These are phyloP conservation scores for Branchellion lobata DNA, from an alignment of 2,888 invertebrate species.

Conservation along the genomic window DNA sequence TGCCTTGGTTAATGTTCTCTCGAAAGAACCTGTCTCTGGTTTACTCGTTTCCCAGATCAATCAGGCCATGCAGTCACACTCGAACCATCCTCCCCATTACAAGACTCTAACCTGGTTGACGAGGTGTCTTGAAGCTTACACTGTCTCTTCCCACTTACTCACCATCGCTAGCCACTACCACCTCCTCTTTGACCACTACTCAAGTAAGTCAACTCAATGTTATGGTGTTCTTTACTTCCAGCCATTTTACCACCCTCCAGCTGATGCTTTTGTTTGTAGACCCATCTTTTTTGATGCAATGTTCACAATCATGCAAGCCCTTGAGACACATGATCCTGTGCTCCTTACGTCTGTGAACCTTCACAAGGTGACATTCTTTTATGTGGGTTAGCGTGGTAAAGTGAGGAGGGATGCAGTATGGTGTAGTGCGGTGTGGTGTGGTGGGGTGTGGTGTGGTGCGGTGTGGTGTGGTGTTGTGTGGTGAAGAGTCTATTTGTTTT, in stretches of 20 bases:
- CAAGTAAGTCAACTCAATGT: too few species aligned
- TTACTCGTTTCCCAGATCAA: not conserved
- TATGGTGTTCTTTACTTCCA: too few species aligned
- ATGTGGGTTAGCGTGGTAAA: too few species aligned
- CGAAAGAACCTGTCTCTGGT: not conserved
- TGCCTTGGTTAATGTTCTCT: not conserved
- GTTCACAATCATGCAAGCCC: not conserved
- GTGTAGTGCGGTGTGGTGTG: too few species aligned
- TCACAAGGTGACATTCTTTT: not conserved
- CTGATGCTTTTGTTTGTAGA: not conserved
- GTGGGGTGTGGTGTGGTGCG: too few species aligned
- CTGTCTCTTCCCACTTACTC: not conserved
- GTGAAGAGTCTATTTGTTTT: too few species aligned
- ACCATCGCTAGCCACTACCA: not conserved
- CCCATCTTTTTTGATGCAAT: not conserved
- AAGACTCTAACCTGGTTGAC: not conserved
- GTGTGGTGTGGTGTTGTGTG: too few species aligned
- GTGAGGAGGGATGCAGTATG: too few species aligned
- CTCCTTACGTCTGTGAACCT: constrained; percentile 4
- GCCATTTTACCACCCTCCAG: not conserved
- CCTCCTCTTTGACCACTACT: not conserved
- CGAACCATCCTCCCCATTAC: not conserved
- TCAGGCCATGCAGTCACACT: not conserved
- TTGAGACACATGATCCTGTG: not conserved
- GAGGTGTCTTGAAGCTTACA: not conserved